Evolutionary conservation across 2,113 vertebrate genomes (phyloP).

Genomic region (Poeciliopsis occidentalis): DNA sequence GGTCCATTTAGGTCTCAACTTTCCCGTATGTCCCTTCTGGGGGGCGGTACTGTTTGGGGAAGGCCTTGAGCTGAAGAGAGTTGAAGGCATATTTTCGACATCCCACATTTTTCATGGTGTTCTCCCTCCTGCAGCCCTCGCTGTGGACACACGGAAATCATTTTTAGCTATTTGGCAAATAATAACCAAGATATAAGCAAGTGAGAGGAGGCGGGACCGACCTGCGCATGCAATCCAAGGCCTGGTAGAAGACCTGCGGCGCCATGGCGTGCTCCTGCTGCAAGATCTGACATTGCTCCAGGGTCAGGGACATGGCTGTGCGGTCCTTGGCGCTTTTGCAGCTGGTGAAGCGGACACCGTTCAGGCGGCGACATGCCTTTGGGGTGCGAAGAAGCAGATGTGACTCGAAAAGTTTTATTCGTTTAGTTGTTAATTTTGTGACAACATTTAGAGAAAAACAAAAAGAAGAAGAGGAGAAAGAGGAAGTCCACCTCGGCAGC

Average conservation of each 20-base stretch:
- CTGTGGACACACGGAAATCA: constrained; percentile 81
- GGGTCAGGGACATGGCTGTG: constrained; percentile 97
- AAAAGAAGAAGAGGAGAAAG: not conserved
- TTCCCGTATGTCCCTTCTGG: constrained; percentile 99
- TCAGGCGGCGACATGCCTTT: constrained; percentile 93
- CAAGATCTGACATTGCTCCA: constrained; percentile 96
- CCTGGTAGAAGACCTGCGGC: constrained; percentile 97
- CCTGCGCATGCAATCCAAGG: constrained; percentile 99
- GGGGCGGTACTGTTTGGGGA: constrained; percentile 98
- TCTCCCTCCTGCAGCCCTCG: constrained; percentile 98
- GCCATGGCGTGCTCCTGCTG: constrained; percentile 96
- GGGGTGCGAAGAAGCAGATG: not conserved
- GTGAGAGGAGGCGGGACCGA: constrained; percentile 65
- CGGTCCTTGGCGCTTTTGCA: constrained; percentile 99
- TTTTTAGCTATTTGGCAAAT: constrained; percentile 42
- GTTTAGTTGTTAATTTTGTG: not conserved
- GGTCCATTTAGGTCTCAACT: constrained; percentile 91
- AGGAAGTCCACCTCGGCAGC: constrained; percentile 90
- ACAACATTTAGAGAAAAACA: not conserved
- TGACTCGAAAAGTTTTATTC: not conserved
- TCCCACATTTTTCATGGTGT: constrained; percentile 99
- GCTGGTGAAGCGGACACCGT: constrained; percentile 96
- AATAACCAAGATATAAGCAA: not conserved
- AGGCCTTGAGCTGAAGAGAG: constrained; percentile 97
- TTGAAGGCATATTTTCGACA: constrained; percentile 99